Conservation (phyloP, 2,113 vertebrate genomes). For the Bos taurus region DNA sequence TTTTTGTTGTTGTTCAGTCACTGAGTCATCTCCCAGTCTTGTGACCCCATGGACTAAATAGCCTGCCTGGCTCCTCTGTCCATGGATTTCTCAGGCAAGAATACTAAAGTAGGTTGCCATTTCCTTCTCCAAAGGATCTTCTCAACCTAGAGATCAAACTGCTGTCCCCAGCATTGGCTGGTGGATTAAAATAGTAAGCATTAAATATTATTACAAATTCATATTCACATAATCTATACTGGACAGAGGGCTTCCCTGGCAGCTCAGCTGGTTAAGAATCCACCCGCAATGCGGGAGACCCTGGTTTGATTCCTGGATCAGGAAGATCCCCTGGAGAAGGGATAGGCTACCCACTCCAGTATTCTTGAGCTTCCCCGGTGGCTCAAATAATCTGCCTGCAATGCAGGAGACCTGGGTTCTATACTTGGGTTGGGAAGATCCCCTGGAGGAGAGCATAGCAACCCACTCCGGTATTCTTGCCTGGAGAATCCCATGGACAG, state of each 20-base stretch:
- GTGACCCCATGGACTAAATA: not conserved
- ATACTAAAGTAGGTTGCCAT: not conserved
- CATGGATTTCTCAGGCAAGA: not conserved
- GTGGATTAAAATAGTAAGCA: not conserved
- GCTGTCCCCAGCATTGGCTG: not conserved
- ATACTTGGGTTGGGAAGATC: not conserved
- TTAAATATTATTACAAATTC: not conserved
- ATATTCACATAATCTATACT: not conserved
- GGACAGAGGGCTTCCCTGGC: not conserved
- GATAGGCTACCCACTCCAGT: not conserved
- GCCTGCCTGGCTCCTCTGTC: not conserved
- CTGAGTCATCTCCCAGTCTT: not conserved
- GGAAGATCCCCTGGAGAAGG: not conserved
- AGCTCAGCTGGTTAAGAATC: not conserved
- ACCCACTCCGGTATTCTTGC: not conserved
- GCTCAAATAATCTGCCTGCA: not conserved
- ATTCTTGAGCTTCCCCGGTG: not conserved
- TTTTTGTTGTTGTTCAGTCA: not conserved
- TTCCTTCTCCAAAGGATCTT: not conserved
- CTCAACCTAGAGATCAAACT: not conserved
- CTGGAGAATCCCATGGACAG: too few species aligned
- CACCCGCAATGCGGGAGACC: fast-evolving
- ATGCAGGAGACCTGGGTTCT: not conserved
- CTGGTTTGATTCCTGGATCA: fast-evolving
- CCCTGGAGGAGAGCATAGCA: not conserved